phyloP scores from a whole-genome alignment of 2,888 invertebrate genomes.

The Rotaria sp. region DNA sequence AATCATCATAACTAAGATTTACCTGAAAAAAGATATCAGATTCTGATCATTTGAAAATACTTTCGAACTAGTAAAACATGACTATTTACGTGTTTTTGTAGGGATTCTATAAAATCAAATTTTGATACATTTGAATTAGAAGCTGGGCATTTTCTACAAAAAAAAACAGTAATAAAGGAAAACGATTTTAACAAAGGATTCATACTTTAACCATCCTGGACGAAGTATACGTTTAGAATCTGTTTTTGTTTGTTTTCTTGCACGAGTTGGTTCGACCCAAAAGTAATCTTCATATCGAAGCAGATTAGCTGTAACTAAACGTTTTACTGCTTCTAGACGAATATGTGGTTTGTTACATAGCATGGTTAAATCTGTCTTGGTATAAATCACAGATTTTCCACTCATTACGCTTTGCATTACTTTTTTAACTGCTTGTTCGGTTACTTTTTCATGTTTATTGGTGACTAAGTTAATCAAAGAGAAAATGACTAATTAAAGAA shows the following conservation, averaged over 20 bases:
- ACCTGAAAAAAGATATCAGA: background rate
- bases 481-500: background rate
- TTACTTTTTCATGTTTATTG: background rate
- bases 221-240: background rate
- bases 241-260: background rate
- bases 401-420: background rate
- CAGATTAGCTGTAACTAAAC: background rate
- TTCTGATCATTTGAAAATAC: rapidly evolving
- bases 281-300: background rate
- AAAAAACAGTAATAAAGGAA: background rate
- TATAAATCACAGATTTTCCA: background rate
- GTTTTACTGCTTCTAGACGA: background rate
- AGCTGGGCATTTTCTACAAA: background rate
- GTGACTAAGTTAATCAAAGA: background rate
- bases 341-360: background rate
- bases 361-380: background rate
- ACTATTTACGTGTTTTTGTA: background rate
- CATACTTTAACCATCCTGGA: background rate
- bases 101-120: background rate
- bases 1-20: background rate
- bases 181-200: background rate
- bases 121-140: background rate
- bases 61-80: too few relatives aligned
- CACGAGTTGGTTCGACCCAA: background rate
- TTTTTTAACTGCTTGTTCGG: background rate